phyloP scores from a whole-genome alignment of 2,888 invertebrate genomes.

The Amiota communis region DNA sequence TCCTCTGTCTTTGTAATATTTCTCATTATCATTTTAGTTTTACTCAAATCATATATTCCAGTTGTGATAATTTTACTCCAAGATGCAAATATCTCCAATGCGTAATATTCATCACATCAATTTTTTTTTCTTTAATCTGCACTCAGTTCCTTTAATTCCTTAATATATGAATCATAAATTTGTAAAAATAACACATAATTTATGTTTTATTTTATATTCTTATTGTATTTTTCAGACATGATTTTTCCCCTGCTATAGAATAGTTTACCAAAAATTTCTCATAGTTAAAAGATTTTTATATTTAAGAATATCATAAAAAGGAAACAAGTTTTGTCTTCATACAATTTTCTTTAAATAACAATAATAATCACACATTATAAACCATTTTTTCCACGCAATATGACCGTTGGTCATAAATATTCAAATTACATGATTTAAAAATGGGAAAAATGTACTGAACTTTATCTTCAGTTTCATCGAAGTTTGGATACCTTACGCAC shows the following conservation, averaged over 20 bases:
- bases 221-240: neutral
- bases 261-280: slow-evolving; percentile 46
- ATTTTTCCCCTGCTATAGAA: slow-evolving; percentile 37
- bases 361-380: slow-evolving; percentile 53
- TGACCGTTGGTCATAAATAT: slow-evolving; percentile 72
- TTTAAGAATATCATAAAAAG: slow-evolving; percentile 53
- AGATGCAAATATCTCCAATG: too few relatives aligned
- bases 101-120: too few relatives aligned
- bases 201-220: neutral
- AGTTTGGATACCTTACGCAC: too few relatives aligned
- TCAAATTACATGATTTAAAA: slow-evolving; percentile 55
- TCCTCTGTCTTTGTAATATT: too few relatives aligned
- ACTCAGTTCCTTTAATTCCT: neutral
- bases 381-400: slow-evolving; percentile 68
- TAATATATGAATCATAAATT: neutral
- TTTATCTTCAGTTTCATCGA: too few relatives aligned
- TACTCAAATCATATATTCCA: too few relatives aligned
- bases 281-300: slow-evolving; percentile 52
- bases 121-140: too few relatives aligned
- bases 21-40: too few relatives aligned
- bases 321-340: slow-evolving; percentile 27
- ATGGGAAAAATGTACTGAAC: neutral
- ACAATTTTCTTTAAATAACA: slow-evolving; percentile 50
- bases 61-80: too few relatives aligned
- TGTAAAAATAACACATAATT: slow-evolving; percentile 52